These are phyloP conservation scores for Brachylomia viminalis DNA, from an alignment of 2,888 invertebrate species.

Conservation along the genomic window DNA sequence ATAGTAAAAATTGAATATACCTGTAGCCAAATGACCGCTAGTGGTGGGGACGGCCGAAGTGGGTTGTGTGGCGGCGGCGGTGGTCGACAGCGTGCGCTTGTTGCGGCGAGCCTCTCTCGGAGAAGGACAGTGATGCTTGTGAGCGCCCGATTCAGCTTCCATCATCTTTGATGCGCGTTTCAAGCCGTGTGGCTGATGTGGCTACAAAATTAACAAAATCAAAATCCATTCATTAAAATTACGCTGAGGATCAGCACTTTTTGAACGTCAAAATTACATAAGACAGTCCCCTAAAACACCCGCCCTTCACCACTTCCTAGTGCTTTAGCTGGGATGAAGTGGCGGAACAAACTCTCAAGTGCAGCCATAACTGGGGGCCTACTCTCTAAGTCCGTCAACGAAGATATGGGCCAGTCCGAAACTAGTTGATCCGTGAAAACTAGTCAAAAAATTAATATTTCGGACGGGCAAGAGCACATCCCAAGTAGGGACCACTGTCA, in stretches of 20 bases:
- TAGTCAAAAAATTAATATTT: no score
- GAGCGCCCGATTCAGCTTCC: slow-evolving; percentile 55
- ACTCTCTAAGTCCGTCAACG: no score
- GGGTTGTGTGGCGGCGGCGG: slow-evolving; percentile 17
- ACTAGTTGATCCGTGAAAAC: no score
- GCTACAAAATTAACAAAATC: background rate
- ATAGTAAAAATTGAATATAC: background rate
- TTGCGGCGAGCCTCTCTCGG: slow-evolving; percentile 59
- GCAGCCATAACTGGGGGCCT: no score
- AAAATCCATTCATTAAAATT: background rate
- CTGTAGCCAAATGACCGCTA: slow-evolving; percentile 56
- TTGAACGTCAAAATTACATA: background rate
- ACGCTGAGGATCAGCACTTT: background rate
- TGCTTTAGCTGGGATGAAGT: background rate
- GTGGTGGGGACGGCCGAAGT: slow-evolving; percentile 52
- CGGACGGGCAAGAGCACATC: no score
- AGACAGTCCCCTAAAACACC: background rate
- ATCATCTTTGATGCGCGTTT: slow-evolving; percentile 73
- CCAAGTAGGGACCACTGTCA: no score
- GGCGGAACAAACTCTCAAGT: background rate
- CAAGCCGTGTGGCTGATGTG: slow-evolving; percentile 75
- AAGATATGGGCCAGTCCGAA: no score
- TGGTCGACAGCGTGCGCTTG: slow-evolving; percentile 29
- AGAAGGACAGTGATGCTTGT: slow-evolving; percentile 75
- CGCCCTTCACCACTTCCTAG: background rate